Evolutionary conservation across 2,888 invertebrate genomes (phyloP), one percentile per base, ranked within the genome.

Genomic region (Polydrusus tereticollis): DNA sequence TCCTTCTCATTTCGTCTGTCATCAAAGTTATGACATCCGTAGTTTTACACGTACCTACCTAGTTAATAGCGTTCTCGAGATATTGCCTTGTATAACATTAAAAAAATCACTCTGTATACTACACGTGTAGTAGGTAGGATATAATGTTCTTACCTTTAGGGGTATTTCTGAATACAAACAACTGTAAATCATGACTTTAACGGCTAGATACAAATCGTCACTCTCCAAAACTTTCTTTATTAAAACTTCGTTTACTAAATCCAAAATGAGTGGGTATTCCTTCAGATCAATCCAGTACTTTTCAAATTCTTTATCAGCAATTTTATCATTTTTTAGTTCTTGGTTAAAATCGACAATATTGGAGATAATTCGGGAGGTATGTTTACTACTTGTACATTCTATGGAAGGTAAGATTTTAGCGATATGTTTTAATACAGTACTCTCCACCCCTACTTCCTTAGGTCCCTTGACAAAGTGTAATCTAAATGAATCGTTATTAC

Each of bases 281-380:
- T 67, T 72, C 10, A 72, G 57, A 21, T 72, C 50, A 23, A 72
- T 62, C 26, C 55, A 62, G 38, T 21, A 12, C 7, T 57, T 47
- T 16, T 33, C 33, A 38, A 60, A 29, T 10, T 65, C 47, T 10
- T 16, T 26, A n/a, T n/a, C n/a, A n/a, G n/a, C n/a, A n/a, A n/a
- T n/a, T n/a, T n/a, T n/a, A 14, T 66, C 12, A 20, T 62, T 26
- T 23, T 55, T 52, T 21, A 60, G 33, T 1, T 66, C 52, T 12
- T 18, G 20, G 33, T 72, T 72, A 47, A 72, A 72, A 10, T 43
- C 18, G 2, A 72, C 26, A 18, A 72, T 45, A 14, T 52, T 6
- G 20, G n/a, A 20, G 14, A 43, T 8, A 33, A 62, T 18, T 18
- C 1, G 4, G 5, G 8, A 12, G 1, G 20, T 47, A 26, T 33